Evolutionary conservation across 2,113 vertebrate species (phyloP).

Genomic region (Neomonachus schauinslandi): DNA sequence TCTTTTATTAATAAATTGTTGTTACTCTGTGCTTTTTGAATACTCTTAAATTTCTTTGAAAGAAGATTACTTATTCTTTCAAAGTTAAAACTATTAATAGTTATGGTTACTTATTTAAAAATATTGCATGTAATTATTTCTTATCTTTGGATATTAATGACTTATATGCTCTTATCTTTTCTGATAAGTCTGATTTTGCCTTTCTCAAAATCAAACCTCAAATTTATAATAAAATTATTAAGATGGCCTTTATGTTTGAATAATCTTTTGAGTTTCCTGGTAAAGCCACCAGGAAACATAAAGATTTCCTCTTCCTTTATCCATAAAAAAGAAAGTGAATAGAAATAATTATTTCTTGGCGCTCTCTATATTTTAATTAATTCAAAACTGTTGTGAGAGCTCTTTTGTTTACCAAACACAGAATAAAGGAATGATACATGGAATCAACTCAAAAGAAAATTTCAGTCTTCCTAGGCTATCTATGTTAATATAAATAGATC

Average conservation of each 20-base stretch:
- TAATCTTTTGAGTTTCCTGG: slow-evolving; percentile 7
- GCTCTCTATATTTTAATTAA: slow-evolving; percentile 51
- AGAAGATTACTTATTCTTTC: neutral
- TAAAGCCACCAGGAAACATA: neutral
- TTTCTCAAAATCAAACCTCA: neutral
- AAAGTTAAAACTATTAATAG: neutral
- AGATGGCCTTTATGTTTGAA: neutral
- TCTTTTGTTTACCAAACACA: slow-evolving; percentile 49
- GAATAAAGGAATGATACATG: neutral
- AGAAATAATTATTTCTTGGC: slow-evolving; percentile 24
- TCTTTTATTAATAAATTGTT: slow-evolving; percentile 16
- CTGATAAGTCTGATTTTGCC: neutral
- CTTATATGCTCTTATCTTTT: neutral
- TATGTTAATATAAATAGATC: slow-evolving; percentile 9
- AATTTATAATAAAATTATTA: slow-evolving; percentile 38
- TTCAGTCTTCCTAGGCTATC: neutral
- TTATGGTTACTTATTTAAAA: slow-evolving; percentile 40
- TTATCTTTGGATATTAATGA: neutral
- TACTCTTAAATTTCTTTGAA: neutral
- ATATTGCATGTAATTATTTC: neutral
- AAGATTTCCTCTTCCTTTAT: neutral
- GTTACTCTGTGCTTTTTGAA: slow-evolving; percentile 26
- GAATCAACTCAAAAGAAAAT: slow-evolving; percentile 43
- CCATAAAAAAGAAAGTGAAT: neutral
- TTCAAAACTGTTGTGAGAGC: slow-evolving; percentile 42